Base-by-base conservation (phyloP, 2,797 vertebrate species). In the Melanotaenia trifasciata region DNA sequence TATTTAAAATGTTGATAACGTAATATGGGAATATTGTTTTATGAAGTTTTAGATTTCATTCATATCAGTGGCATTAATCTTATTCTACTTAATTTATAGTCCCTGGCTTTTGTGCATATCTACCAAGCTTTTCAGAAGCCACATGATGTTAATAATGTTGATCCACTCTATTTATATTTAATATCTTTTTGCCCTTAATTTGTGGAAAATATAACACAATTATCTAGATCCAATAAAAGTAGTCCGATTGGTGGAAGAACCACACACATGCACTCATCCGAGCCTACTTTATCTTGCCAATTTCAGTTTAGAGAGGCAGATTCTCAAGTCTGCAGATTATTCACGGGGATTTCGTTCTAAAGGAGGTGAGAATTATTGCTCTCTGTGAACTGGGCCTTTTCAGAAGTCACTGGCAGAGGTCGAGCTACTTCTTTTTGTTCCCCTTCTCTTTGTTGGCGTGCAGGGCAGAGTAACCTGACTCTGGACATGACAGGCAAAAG, bases 331-430 rank as follows among this genome's bases (percentile, higher is more conserved):
- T 65, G 58, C 76, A 89, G 85, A 92, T 93, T 93, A 90, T 90
- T 90, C 91, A 90, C 71, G 70, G 87, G 85, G 91, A 91, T 94
- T 91, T 92, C 57, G 20, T 84, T 74, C 81, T 87, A 84, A 90
- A 87, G 88, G 73, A 81, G 83, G 67, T 84, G 80, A 86, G 83
- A 54, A 72, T 87, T 77, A 90, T 89, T 92, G 77, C 72, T 78
- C 50, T 86, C 72, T 79, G 79, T 72, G 82, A 87, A 81, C 64
- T 43, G 20, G 59, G 67, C 59, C 80, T 77, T 30, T 85, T 88
- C 70, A 86, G 64, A 83, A 88, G 80, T 86, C 67, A 72, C 66
- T 81, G 85, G 65, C 81, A 81, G 77, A 74, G 68, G 68, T 73
- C 14, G 71, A 78, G 83, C 79, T 70, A 61, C 61, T 60, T 57